These are phyloP conservation scores for Clavelina lepadiformis DNA, from an alignment of 23 tunicate species.

Conservation along the genomic window DNA sequence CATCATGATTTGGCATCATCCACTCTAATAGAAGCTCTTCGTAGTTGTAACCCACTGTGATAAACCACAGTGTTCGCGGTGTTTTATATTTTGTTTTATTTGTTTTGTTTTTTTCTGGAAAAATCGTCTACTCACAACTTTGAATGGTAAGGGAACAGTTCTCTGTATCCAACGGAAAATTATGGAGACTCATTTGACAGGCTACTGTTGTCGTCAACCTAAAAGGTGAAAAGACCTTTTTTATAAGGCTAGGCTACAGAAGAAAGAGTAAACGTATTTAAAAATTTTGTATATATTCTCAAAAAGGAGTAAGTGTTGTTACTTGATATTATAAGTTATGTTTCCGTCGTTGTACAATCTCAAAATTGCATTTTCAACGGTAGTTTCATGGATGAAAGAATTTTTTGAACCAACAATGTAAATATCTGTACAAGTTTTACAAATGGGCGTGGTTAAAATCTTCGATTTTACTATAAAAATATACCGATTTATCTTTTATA, in stretches of 20 bases:
- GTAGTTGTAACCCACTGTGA: constrained; percentile 55
- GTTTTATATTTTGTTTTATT: not conserved
- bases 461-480: too few relatives aligned
- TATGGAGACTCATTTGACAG: constrained; percentile 83
- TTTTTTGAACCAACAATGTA: constrained; percentile 89
- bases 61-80: not conserved
- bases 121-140: constrained; percentile 50
- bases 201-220: constrained; percentile 94
- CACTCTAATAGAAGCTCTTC: constrained; percentile 54
- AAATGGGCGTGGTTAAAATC: too few relatives aligned
- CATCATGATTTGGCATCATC: constrained; percentile 20
- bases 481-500: too few relatives aligned
- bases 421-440: constrained; percentile 31
- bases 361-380: constrained; percentile 69
- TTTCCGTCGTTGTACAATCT: constrained; percentile 55
- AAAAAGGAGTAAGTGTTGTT: too few relatives aligned
- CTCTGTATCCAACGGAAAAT: constrained; percentile 88
- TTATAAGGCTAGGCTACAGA: not conserved
- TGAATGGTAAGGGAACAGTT: constrained; percentile 67
- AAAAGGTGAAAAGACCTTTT: constrained; percentile 2
- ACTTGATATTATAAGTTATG: constrained; percentile 67
- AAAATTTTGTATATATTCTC: too few relatives aligned
- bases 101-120: not conserved
- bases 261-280: too few relatives aligned
- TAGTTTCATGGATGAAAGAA: constrained; percentile 63